Evolutionary conservation across 1,140 invertebrate genomes (phyloP).

Genomic region (Nomia melanderi): DNA sequence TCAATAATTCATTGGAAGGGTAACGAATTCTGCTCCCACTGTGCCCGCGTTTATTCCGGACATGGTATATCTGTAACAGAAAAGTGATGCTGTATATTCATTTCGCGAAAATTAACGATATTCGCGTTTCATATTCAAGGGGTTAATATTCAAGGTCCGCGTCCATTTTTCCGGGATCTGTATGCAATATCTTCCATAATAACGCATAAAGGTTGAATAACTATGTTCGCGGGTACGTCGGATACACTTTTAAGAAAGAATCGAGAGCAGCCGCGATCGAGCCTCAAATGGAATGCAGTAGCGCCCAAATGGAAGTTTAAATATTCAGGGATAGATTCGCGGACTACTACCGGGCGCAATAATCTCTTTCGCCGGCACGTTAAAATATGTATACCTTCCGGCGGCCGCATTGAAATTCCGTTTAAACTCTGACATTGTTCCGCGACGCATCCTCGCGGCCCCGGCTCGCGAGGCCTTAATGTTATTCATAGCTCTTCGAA

Average conservation of each 20-base stretch:
- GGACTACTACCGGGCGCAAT: conserved; percentile 22
- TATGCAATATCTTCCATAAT: too few species aligned
- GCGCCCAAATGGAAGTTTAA: conserved; percentile 39
- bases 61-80: too few species aligned
- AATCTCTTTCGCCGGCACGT: conserved; percentile 37
- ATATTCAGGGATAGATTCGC: conserved; percentile 50
- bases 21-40: too few species aligned
- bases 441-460: conserved; percentile 30
- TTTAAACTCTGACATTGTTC: conserved; percentile 51
- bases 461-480: conserved; percentile 35
- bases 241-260: not conserved
- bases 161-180: too few species aligned
- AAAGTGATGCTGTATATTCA: too few species aligned
- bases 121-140: too few species aligned
- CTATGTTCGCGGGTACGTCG: too few species aligned
- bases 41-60: too few species aligned
- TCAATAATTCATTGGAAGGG: too few species aligned
- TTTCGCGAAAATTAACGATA: too few species aligned
- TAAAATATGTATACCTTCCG: conserved; percentile 53
- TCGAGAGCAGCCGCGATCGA: not conserved
- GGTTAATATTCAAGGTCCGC: too few species aligned
- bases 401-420: conserved; percentile 48
- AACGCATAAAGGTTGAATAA: too few species aligned
- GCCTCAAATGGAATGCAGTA: conserved; percentile 32
- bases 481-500: conserved; percentile 45